phyloP scores from a whole-genome alignment of 2,888 invertebrate genomes.

The Rotaria socialis region DNA sequence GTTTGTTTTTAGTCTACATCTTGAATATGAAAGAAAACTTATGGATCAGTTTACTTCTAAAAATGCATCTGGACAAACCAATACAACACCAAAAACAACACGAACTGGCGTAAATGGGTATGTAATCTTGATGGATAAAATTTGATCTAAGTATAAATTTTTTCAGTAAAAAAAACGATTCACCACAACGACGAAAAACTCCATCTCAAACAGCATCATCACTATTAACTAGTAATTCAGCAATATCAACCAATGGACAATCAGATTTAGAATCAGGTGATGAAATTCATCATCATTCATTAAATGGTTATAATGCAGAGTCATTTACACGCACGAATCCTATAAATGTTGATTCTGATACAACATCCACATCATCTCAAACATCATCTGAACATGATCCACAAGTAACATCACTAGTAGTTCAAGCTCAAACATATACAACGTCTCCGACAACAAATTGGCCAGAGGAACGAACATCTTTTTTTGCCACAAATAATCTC shows the following conservation, averaged over 20 bases:
- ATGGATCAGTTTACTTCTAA: constrained; percentile 28
- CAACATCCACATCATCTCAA: constrained; percentile 8
- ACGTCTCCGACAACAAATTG: neutral
- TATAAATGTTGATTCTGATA: constrained; percentile 10
- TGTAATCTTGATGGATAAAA: neutral
- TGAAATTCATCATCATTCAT: constrained; percentile 6
- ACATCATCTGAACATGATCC: constrained; percentile 23
- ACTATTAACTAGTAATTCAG: neutral
- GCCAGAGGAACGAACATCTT: constrained; percentile 14
- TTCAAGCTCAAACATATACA: neutral
- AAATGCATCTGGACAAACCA: neutral
- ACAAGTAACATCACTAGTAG: neutral
- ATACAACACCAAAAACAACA: neutral
- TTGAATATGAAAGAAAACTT: constrained; percentile 31
- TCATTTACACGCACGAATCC: neutral
- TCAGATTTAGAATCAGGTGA: constrained; percentile 21
- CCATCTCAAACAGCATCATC: neutral
- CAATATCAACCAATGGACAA: neutral
- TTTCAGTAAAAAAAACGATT: neutral
- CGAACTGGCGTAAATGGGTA: neutral
- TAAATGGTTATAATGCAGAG: neutral
- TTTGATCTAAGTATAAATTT: neutral
- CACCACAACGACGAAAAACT: constrained; percentile 18
- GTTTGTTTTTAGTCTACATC: constrained; percentile 12
- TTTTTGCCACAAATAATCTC: constrained; percentile 8